Base-by-base conservation (phyloP, 2,113 vertebrate species). In the Anser cygnoides region DNA sequence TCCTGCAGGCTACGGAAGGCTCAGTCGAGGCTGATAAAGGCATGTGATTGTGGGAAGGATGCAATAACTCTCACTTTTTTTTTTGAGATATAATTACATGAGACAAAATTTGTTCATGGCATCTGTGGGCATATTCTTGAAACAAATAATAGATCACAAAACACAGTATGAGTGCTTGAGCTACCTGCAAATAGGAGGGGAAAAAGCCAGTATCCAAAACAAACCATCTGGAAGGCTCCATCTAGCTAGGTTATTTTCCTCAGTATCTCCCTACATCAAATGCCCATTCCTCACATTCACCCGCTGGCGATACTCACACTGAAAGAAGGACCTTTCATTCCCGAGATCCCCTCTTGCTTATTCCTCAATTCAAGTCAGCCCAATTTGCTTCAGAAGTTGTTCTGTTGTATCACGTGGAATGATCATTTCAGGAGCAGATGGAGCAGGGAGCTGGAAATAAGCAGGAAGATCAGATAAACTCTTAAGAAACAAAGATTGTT, bases 371-470 rank as follows among this genome's bases (percentile, higher is more conserved):
- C 54, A 78, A 74, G 52, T 20, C 71, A 70, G 31, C 3, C 39
- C 25, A 11, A 12, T 10, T 37, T n/a, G 46, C 68, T 46, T 83
- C 54, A 43, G 65, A 84, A 88, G 88, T 22, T 16, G 17, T 19
- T 78, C 2, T 0, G 28, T 49, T 59, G 1, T 54, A 37, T 31
- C 43, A 17, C 0, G 0, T 49, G 55, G 74, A 84, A 59, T 2
- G 18, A 67, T 28, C 11, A 43, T 75, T 61, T 70, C 46, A 71
- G 83, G 63, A 90, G 65, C 83, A 84, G 92, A 84, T 84, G 90
- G 88, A 70, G 23, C 49, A 39, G 35, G 46, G 63, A 49, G 43
- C 0, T 22, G 75, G 82, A 91, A 90, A 84, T 21, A 50, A 54
- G 22, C 18, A 57, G 15, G 11, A 78, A 81, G 49, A 86, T 37